Percentiles rank a stretch among this genome's conserved stretches.
phyloP scores from a whole-genome alignment of 2,797 vertebrate genomes.

The Chaunax sp. region DNA sequence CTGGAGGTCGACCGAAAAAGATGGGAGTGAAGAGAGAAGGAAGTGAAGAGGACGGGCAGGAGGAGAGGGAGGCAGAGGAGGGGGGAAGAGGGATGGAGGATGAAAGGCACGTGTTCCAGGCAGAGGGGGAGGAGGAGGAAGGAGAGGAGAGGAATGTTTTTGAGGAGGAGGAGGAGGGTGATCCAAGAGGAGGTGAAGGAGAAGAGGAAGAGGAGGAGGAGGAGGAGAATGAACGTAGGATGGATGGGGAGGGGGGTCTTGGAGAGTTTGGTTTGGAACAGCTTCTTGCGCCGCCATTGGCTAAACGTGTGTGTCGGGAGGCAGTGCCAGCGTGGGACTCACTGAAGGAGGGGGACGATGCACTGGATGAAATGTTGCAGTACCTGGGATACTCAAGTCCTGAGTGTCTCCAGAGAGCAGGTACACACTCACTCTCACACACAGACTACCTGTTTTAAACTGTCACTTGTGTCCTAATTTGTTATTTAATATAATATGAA shows the following conservation, averaged over 20 bases:
- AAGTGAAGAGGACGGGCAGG: constrained; percentile 74
- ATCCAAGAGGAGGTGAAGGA: constrained; percentile 63
- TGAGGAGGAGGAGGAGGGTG: constrained; percentile 76
- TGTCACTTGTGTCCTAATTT: background rate
- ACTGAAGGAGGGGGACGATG: constrained; percentile 92
- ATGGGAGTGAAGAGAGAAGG: constrained; percentile 73
- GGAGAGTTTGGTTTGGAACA: constrained; percentile 76
- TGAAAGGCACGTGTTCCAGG: constrained; percentile 71
- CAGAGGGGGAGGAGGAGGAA: constrained; percentile 59
- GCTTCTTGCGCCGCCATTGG: constrained; percentile 84
- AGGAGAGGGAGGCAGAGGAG: constrained; percentile 78
- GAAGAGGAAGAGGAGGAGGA: constrained; percentile 36
- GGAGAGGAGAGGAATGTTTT: constrained; percentile 67
- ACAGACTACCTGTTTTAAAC: background rate
- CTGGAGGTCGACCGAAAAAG: constrained; percentile 75
- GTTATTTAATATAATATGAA: background rate
- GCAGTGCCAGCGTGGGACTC: constrained; percentile 93
- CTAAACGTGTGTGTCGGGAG: constrained; percentile 91
- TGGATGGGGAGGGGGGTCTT: constrained; percentile 72
- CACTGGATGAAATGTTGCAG: constrained; percentile 95
- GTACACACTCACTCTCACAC: constrained; percentile 56
- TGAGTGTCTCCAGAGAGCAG: constrained; percentile 96
- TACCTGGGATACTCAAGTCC: constrained; percentile 96
- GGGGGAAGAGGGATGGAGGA: constrained; percentile 71
- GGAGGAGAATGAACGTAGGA: constrained; percentile 33